phyloP scores from a whole-genome alignment of 2,113 vertebrate genomes.

The Hyaena hyaena region DNA sequence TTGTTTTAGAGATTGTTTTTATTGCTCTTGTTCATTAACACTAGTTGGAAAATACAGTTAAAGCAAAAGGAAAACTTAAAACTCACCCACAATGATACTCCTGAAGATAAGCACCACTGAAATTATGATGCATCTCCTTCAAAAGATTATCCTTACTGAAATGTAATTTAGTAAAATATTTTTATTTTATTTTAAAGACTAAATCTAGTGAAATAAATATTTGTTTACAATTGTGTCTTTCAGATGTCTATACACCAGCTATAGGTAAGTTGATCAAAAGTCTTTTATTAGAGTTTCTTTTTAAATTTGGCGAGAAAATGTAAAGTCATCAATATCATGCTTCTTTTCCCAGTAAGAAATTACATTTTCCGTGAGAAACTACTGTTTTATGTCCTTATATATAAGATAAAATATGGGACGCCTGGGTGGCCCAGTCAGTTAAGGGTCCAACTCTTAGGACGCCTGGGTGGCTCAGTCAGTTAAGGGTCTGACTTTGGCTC shows the following conservation, averaged over 20 bases:
- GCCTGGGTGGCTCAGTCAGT: too few relatives aligned
- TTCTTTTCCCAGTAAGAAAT: background rate
- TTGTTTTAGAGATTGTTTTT: background rate
- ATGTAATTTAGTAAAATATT: background rate
- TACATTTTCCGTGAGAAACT: background rate
- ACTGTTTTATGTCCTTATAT: background rate
- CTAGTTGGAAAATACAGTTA: background rate
- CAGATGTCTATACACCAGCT: background rate
- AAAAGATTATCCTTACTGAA: background rate
- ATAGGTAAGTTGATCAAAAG: background rate
- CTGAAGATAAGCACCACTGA: background rate
- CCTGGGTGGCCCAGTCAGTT: too few relatives aligned
- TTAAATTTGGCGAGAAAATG: background rate
- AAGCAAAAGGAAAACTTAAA: background rate
- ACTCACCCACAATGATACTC: background rate
- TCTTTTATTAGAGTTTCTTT: background rate
- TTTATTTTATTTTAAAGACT: conserved; percentile 14
- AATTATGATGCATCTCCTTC: background rate
- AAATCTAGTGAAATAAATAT: conserved; percentile 19
- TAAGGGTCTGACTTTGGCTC: too few relatives aligned
- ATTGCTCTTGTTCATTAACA: background rate
- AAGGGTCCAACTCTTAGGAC: too few relatives aligned
- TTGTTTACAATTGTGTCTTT: conserved; percentile 64
- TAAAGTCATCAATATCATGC: background rate
- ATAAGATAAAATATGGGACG: background rate